phyloP scores from a whole-genome alignment of 1,140 invertebrate species.

The Meloidogyne chitwoodi region DNA sequence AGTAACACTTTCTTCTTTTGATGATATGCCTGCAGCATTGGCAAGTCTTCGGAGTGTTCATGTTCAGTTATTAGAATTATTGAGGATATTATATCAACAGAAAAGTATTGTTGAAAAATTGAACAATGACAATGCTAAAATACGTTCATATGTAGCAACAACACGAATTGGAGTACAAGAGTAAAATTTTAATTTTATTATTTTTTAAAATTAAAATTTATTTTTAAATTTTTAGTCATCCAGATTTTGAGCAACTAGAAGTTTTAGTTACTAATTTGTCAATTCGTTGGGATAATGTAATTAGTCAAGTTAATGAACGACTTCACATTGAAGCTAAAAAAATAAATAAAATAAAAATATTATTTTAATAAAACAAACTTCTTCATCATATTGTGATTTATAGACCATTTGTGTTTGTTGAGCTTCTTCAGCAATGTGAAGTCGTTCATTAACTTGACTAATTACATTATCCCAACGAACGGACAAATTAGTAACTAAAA shows the following conservation, averaged over 20 bases:
- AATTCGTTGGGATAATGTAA: conserved; percentile 82
- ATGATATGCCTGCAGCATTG: conserved; percentile 77
- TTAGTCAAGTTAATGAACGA: conserved; percentile 80
- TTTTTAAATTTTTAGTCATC: conserved; percentile 63
- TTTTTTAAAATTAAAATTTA: neutral
- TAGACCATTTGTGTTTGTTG: conserved; percentile 60
- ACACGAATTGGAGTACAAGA: conserved; percentile 70
- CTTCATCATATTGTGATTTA: conserved; percentile 56
- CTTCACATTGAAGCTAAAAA: conserved; percentile 42
- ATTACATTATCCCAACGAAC: conserved; percentile 84
- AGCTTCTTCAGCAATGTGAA: conserved; percentile 50
- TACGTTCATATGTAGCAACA: conserved; percentile 78
- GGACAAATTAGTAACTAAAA: conserved; percentile 80
- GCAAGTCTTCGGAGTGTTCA: conserved; percentile 70
- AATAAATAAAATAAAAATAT: neutral
- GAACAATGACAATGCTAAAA: conserved; percentile 79
- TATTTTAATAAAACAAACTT: conserved; percentile 31
- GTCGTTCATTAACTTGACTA: conserved; percentile 78
- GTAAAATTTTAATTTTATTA: conserved; percentile 21
- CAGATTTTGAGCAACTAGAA: conserved; percentile 86
- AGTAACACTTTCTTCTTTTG: conserved; percentile 77
- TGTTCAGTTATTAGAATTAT: conserved; percentile 61
- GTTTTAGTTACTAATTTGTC: conserved; percentile 82
- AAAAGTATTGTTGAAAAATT: conserved; percentile 71
- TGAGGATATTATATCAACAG: conserved; percentile 70